Evolutionary conservation across 2,113 vertebrate species (phyloP).

Genomic region (Ginglymostoma cirratum): DNA sequence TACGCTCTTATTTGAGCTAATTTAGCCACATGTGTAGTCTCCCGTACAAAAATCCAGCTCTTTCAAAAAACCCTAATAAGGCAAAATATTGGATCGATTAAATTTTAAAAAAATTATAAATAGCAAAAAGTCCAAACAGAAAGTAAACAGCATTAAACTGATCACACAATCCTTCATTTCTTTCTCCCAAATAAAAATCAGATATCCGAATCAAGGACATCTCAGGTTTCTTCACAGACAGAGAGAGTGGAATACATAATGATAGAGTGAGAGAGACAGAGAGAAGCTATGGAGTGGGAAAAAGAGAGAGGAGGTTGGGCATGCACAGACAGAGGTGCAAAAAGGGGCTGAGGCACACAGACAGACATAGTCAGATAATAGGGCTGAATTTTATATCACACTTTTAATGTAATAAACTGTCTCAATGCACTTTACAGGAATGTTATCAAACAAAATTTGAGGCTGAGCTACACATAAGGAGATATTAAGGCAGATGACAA

Average conservation of each 20-base stretch:
- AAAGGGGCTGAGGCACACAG: too few species aligned
- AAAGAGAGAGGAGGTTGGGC: too few species aligned
- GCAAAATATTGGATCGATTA: slow-evolving; percentile 13
- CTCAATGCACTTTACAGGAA: too few species aligned
- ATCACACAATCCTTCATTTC: neutral
- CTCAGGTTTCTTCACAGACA: neutral
- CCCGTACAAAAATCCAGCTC: neutral
- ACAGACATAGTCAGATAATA: too few species aligned
- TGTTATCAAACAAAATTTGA: too few species aligned
- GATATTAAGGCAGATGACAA: too few species aligned
- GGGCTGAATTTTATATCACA: too few species aligned
- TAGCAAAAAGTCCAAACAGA: neutral
- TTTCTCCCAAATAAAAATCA: neutral
- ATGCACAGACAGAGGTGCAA: too few species aligned
- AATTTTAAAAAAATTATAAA: neutral
- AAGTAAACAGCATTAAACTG: neutral
- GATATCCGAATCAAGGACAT: neutral
- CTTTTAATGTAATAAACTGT: too few species aligned
- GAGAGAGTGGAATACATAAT: neutral
- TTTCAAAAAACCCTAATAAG: neutral
- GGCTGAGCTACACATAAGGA: too few species aligned
- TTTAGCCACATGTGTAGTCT: neutral
- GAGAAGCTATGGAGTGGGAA: too few species aligned
- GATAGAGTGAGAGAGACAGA: too few species aligned
- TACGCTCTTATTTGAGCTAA: neutral